Evolutionary conservation across 1,140 invertebrate genomes (phyloP), one percentile per base, ranked within the genome.

Genomic region (Sarcophaga bullata): DNA sequence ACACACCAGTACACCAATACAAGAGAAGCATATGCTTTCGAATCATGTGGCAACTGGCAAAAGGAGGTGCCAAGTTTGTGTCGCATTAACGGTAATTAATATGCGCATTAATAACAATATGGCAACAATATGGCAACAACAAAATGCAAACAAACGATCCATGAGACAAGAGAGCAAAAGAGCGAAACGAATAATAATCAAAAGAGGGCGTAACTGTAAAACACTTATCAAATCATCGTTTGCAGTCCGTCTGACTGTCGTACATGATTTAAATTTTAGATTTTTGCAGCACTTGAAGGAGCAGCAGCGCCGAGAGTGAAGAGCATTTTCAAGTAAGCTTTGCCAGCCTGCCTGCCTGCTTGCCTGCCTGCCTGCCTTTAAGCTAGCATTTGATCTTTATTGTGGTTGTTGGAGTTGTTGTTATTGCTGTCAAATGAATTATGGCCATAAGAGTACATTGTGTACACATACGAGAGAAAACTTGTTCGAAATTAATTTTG

Each of bases 21-120:
- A 68, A 37, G 1, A 37, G 1, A 37, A 37, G 25, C 25, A 4
- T 37, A 4, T 2, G 25, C 25, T 37, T 37, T 37, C 25, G 25
- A 37, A 37, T 37, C 25, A 37, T 37, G 25, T 37, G 25, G 25
- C 25, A 37, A 37, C 25, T 37, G 25, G 25, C 1, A 37, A 37
- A 37, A 68, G 62, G 62, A 68, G 62, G 62, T 68, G n/a, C 62
- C 62, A 68, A 68, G 62, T 68, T 68, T 19, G 62, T 68, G 62
- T 68, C 62, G 62, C 62, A 68, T 68, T 68, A 68, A 68, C 62
- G 62, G 62, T 68, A 68, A 68, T 68, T 68, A 68, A 68, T 68
- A 68, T 68, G 62, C 62, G 62, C 62, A 68, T 68, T 19, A 68
- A 68, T 68, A 68, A 68, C 15, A 15, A 13, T 5, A 58, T 13